Percentiles rank a stretch among this genome's conserved stretches.
Conservation (phyloP, 2,113 vertebrate species). For the Sinocyclocheilus anshuiensis region DNA sequence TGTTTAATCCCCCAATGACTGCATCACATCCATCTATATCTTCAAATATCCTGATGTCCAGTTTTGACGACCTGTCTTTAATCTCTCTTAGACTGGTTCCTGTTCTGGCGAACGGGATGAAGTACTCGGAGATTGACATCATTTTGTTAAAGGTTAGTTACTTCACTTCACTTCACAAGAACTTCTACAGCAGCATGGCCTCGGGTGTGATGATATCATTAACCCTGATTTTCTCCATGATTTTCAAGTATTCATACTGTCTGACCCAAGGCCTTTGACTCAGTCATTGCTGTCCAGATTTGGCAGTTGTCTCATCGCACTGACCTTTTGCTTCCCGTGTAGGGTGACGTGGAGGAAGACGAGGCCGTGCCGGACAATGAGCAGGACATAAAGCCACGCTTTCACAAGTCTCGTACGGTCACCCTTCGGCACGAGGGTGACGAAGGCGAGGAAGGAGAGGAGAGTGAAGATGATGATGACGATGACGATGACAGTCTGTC, state of each 20-base stretch:
- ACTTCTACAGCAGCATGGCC: neutral
- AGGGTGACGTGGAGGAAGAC: conserved; percentile 81
- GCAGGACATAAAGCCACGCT: conserved; percentile 95
- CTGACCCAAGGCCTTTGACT: conserved; percentile 43
- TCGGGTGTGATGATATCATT: conserved; percentile 38
- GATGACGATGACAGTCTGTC: conserved; percentile 57
- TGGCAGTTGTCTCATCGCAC: neutral
- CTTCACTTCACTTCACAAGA: neutral
- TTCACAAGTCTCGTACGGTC: conserved; percentile 94
- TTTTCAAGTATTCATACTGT: conserved; percentile 58
- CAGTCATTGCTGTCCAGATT: neutral
- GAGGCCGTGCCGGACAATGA: conserved; percentile 82
- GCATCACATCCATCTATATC: conserved; percentile 27
- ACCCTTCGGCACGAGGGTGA: conserved; percentile 92
- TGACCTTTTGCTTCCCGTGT: conserved; percentile 12
- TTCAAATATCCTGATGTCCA: neutral
- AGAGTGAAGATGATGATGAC: conserved; percentile 67
- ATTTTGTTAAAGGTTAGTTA: conserved; percentile 89
- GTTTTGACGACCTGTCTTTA: neutral
- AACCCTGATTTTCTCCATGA: conserved; percentile 37
- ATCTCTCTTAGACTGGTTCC: conserved; percentile 81
- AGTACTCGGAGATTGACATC: conserved; percentile 95
- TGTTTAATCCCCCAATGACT: neutral
- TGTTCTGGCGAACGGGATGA: conserved; percentile 95
- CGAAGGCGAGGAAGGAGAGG: conserved; percentile 75